phyloP scores from a whole-genome alignment of 2,888 invertebrate species.

The Dynastes tityus region DNA sequence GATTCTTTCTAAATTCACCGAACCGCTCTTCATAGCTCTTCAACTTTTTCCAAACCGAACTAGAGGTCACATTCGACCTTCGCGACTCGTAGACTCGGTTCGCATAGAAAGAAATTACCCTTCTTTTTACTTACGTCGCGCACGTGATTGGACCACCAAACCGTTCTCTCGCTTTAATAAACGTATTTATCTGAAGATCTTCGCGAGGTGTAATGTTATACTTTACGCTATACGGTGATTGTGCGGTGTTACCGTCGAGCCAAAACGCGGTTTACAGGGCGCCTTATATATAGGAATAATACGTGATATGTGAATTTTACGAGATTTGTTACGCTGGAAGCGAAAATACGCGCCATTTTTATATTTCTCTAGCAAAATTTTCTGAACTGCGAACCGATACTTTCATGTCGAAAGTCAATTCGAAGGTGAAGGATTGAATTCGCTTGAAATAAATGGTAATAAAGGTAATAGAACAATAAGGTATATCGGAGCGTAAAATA shows the following conservation, averaged over 20 bases:
- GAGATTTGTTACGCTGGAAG: background rate
- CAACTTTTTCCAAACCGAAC: no score
- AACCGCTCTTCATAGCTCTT: no score
- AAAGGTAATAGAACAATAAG: background rate
- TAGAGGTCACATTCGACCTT: no score
- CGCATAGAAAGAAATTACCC: background rate
- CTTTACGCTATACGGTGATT: background rate
- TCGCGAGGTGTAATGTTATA: background rate
- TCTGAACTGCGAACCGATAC: background rate
- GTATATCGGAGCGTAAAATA: background rate
- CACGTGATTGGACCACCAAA: slow-evolving; percentile 7
- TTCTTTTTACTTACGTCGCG: slow-evolving; percentile 8
- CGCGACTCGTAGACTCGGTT: no score
- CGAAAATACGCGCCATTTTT: background rate
- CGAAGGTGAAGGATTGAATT: background rate
- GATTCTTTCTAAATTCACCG: no score
- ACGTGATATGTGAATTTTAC: slow-evolving; percentile 8
- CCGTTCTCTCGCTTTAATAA: background rate
- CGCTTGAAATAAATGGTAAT: background rate
- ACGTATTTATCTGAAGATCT: slow-evolving; percentile 22
- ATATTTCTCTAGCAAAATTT: background rate
- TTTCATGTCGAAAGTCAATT: background rate
- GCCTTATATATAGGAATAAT: slow-evolving; percentile 6
- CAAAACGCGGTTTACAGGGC: background rate
- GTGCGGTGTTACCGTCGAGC: background rate